A percentile compares a stretch with the other conserved stretches of the same genome.
Evolutionary conservation across 2,797 vertebrate species (phyloP).

Genomic region (Sebastes minor): DNA sequence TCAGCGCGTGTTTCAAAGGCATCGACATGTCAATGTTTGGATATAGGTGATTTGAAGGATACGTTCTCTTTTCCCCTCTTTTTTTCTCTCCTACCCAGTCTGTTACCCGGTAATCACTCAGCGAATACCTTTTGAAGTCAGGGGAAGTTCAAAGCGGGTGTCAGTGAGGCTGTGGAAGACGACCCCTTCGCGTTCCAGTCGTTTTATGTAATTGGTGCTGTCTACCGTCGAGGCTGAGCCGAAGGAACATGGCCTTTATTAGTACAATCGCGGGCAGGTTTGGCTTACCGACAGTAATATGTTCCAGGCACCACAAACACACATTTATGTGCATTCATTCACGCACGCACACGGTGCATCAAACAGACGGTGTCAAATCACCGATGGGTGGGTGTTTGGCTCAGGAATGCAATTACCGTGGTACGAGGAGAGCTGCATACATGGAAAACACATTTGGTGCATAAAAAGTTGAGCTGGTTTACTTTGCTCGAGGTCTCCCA

Average conservation of each 20-base stretch:
- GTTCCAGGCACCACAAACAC: constrained; percentile 75
- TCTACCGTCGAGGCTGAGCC: constrained; percentile 87
- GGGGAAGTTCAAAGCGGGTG: constrained; percentile 82
- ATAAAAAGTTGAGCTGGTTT: constrained; percentile 50
- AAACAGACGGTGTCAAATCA: constrained; percentile 71
- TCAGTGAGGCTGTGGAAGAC: constrained; percentile 72
- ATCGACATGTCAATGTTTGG: constrained; percentile 75
- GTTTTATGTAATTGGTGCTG: constrained; percentile 92
- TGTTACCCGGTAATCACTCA: constrained; percentile 82
- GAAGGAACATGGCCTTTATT: constrained; percentile 88
- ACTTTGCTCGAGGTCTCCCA: constrained; percentile 27
- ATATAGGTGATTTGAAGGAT: constrained; percentile 85
- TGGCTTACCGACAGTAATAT: constrained; percentile 81
- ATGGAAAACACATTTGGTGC: constrained; percentile 51
- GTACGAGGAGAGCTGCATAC: constrained; percentile 32
- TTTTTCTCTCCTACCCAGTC: constrained; percentile 55
- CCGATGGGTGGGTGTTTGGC: constrained; percentile 64
- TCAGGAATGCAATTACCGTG: constrained; percentile 67
- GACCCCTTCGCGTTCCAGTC: constrained; percentile 82
- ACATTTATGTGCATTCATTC: constrained; percentile 20
- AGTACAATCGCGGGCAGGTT: constrained; percentile 91
- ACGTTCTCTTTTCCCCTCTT: constrained; percentile 19
- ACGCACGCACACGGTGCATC: constrained; percentile 46
- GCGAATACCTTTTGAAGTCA: constrained; percentile 88
- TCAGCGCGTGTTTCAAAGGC: constrained; percentile 40